A percentile compares a stretch with the other conserved stretches of the same genome.
phyloP scores from a whole-genome alignment of 2,113 vertebrate genomes.

The Phalacrocorax brasilianus region DNA sequence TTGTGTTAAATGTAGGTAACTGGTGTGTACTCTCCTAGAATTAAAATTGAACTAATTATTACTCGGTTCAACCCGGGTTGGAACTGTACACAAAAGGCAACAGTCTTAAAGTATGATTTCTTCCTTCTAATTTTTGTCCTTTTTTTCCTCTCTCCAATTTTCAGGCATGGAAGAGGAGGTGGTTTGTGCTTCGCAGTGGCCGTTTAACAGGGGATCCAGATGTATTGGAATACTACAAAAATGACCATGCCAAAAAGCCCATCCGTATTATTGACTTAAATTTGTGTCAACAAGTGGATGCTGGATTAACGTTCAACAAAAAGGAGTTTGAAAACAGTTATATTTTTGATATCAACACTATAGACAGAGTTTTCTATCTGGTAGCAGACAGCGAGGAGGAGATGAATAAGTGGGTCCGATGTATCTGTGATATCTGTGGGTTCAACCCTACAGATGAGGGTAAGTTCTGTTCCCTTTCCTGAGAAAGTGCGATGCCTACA shows the following conservation, averaged over 20 bases:
- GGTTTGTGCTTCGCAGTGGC: slow-evolving; percentile 97
- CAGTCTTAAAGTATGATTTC: not conserved
- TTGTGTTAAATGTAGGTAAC: not conserved
- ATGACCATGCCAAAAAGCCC: slow-evolving; percentile 98
- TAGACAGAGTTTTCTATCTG: slow-evolving; percentile 96
- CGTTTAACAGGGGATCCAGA: slow-evolving; percentile 96
- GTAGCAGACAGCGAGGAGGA: slow-evolving; percentile 98
- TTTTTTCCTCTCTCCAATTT: not conserved
- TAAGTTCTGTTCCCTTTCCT: slow-evolving; percentile 65
- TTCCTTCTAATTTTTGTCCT: not conserved
- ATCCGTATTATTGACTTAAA: slow-evolving; percentile 99
- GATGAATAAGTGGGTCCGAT: slow-evolving; percentile 99
- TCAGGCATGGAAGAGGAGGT: slow-evolving; percentile 99
- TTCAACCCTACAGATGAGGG: slow-evolving; percentile 99
- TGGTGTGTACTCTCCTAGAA: not conserved
- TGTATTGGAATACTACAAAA: slow-evolving; percentile 99
- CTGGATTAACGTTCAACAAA: slow-evolving; percentile 95
- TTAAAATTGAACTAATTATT: not conserved
- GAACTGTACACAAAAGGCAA: not conserved
- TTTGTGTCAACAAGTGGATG: slow-evolving; percentile 98
- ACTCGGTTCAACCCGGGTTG: not conserved
- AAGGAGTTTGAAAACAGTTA: slow-evolving; percentile 99
- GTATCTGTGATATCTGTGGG: slow-evolving; percentile 98
- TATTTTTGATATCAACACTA: slow-evolving; percentile 99
- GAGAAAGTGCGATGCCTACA: not conserved